phyloP scores from a whole-genome alignment of 2,113 vertebrate species.

The Centropus unirufus region DNA sequence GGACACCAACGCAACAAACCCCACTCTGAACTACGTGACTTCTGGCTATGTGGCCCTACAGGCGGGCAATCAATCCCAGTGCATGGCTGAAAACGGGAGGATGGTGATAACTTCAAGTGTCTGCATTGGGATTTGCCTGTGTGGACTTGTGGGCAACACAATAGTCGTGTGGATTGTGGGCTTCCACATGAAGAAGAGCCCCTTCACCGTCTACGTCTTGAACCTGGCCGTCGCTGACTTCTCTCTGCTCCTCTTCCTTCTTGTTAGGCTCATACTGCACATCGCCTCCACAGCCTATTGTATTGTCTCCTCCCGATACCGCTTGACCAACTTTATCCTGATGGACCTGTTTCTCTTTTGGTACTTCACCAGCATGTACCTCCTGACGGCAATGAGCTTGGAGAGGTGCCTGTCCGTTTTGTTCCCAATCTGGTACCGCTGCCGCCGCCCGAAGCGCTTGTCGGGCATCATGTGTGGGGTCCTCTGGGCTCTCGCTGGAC shows the following conservation, averaged over 20 bases:
- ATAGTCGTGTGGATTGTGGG: constrained; percentile 63
- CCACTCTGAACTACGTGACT: neutral
- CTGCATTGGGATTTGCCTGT: neutral
- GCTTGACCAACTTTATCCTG: neutral
- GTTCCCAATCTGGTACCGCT: neutral
- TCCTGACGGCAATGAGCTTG: neutral
- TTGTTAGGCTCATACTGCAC: neutral
- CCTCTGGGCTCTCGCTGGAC: neutral
- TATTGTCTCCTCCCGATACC: accelerated
- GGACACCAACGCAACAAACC: neutral
- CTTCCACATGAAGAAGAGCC: constrained; percentile 61
- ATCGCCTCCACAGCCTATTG: neutral
- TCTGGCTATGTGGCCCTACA: accelerated
- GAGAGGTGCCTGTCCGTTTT: neutral
- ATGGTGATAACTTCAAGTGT: neutral
- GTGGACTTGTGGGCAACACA: constrained; percentile 64
- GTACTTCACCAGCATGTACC: neutral
- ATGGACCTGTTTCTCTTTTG: neutral
- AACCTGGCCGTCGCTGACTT: constrained; percentile 69
- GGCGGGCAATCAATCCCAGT: accelerated
- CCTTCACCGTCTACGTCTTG: constrained; percentile 66
- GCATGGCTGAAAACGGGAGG: accelerated
- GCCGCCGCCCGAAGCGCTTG: neutral
- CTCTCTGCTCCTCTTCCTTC: neutral
- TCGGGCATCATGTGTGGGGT: neutral